Evolutionary conservation across 1,140 invertebrate genomes (phyloP).

Genomic region (Drosophila mayri): DNA sequence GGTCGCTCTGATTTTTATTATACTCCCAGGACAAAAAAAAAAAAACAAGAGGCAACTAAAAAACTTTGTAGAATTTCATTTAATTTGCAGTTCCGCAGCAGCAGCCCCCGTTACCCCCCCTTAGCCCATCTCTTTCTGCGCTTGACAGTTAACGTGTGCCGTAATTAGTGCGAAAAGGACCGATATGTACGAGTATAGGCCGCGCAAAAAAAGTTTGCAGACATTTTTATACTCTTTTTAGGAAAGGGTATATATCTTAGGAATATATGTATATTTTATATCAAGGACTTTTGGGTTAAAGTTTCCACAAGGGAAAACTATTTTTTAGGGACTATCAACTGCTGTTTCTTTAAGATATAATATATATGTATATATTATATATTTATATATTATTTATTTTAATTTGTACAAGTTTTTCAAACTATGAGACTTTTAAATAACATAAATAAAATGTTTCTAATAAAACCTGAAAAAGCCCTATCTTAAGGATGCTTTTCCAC

Average conservation of each 20-base stretch:
- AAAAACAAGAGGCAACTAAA: slow-evolving; percentile 9
- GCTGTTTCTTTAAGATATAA: too few species aligned
- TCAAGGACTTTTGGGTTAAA: neutral
- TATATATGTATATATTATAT: too few species aligned
- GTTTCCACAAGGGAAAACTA: neutral
- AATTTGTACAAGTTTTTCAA: too few species aligned
- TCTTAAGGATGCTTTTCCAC: too few species aligned
- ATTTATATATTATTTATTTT: too few species aligned
- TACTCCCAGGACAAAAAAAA: neutral
- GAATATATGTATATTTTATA: too few species aligned
- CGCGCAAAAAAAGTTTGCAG: slow-evolving; percentile 61
- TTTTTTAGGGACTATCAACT: neutral
- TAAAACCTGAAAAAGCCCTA: too few species aligned
- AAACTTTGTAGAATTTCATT: slow-evolving; percentile 49
- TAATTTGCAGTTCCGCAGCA: slow-evolving; percentile 38
- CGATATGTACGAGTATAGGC: slow-evolving; percentile 28
- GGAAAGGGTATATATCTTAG: neutral
- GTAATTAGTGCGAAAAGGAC: slow-evolving; percentile 50
- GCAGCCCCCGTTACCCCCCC: neutral
- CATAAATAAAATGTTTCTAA: too few species aligned
- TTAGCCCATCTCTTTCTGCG: neutral
- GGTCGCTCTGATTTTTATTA: slow-evolving; percentile 12
- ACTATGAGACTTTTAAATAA: too few species aligned
- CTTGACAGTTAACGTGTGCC: slow-evolving; percentile 50
- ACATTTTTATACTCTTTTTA: slow-evolving; percentile 20